phyloP scores from a whole-genome alignment of 1,140 invertebrate species.

The Drosophila ogumai region DNA sequence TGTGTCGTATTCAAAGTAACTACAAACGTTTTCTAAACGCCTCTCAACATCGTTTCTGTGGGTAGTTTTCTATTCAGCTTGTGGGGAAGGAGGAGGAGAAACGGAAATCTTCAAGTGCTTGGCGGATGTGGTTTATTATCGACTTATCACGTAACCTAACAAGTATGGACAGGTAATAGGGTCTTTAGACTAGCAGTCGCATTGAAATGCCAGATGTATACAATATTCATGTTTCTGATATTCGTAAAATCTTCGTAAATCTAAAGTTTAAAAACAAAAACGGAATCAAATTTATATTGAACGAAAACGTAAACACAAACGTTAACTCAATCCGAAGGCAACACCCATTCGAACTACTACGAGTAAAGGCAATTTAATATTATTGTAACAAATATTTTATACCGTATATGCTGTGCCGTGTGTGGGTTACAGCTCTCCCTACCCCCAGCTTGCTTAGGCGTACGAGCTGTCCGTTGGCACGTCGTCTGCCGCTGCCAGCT shows the following conservation, averaged over 20 bases:
- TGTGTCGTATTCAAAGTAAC: constrained; percentile 6
- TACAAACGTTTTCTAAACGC: constrained; percentile 25
- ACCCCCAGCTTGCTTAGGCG: constrained; percentile 12
- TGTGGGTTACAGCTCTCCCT: constrained; percentile 26
- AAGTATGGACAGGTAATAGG: constrained; percentile 60
- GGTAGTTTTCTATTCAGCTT: constrained; percentile 44
- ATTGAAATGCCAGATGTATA: constrained; percentile 46
- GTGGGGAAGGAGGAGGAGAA: background rate
- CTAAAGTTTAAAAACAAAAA: constrained; percentile 30
- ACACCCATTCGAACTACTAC: constrained; percentile 16
- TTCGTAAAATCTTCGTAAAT: constrained; percentile 9
- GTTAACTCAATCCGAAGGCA: constrained; percentile 17
- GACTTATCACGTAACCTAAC: constrained; percentile 60
- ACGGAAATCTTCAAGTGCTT: constrained; percentile 14
- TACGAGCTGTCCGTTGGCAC: constrained; percentile 40
- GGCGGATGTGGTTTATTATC: constrained; percentile 52
- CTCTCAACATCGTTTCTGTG: constrained; percentile 20
- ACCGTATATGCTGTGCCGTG: constrained; percentile 22
- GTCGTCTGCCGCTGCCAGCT: constrained; percentile 46
- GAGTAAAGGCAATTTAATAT: constrained; percentile 37
- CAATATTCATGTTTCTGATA: constrained; percentile 21
- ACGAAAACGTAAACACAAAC: constrained; percentile 13
- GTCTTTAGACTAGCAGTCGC: constrained; percentile 48
- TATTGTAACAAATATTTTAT: constrained; percentile 43
- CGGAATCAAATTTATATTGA: constrained; percentile 21